A percentile compares a stretch with the other conserved stretches of the same genome.
phyloP scores from a whole-genome alignment of 1,140 invertebrate genomes.

The Brachionus rotundiformis region DNA sequence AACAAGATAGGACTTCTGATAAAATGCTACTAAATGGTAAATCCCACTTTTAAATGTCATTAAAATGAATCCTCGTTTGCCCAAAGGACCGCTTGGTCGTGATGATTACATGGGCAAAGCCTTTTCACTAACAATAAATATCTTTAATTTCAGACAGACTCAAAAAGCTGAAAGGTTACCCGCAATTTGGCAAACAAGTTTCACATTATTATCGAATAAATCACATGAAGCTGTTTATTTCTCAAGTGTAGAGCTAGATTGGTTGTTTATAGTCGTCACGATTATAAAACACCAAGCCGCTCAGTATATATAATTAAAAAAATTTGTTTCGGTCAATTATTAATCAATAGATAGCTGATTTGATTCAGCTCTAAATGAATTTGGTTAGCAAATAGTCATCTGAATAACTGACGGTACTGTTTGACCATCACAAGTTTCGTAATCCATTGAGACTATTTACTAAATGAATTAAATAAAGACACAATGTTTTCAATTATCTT shows the following conservation, averaged over 20 bases:
- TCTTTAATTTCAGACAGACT: not conserved
- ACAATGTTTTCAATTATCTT: constrained; percentile 40
- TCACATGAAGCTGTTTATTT: constrained; percentile 30
- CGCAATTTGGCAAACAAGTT: not conserved
- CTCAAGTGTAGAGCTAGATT: not conserved
- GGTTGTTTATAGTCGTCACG: not conserved
- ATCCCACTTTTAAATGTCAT: not conserved
- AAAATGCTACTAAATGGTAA: too few species aligned
- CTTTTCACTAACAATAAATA: not conserved
- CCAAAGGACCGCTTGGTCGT: not conserved
- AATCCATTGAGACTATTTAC: constrained; percentile 22
- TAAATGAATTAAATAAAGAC: not conserved
- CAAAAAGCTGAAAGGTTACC: not conserved
- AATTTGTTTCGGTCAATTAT: constrained; percentile 19
- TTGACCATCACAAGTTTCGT: constrained; percentile 26
- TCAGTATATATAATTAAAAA: constrained; percentile 6
- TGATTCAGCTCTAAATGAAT: not conserved
- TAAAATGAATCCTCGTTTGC: not conserved
- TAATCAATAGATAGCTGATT: constrained; percentile 6
- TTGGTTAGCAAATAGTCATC: constrained; percentile 17
- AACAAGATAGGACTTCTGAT: too few species aligned
- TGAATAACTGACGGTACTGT: not conserved
- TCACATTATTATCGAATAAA: constrained; percentile 37
- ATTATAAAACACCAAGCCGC: not conserved
- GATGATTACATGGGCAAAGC: not conserved